These are phyloP conservation scores for Dicyrtoma fusca DNA, from an alignment of 2,888 invertebrate species.

Conservation along the genomic window DNA sequence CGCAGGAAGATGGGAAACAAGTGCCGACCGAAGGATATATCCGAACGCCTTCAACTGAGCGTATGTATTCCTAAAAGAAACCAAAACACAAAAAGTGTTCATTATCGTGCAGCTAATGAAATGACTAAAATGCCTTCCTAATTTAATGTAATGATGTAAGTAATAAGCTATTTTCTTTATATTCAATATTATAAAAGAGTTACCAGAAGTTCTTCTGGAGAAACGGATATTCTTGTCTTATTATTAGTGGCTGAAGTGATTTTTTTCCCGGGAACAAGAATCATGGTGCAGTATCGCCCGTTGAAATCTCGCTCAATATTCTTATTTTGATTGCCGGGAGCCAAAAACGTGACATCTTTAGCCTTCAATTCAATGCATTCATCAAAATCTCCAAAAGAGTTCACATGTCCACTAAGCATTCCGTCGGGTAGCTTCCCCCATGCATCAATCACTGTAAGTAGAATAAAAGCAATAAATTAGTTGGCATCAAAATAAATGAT, in stretches of 20 bases:
- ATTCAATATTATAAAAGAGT: no score
- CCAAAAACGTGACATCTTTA: not conserved
- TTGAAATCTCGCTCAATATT: constrained; percentile 34
- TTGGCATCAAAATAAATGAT: no score
- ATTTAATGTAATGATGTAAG: no score
- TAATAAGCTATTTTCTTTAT: no score
- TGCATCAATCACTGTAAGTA: constrained; percentile 50
- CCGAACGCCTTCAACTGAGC: not conserved
- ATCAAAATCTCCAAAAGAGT: constrained; percentile 51
- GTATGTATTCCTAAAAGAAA: no score
- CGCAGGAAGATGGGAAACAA: constrained; percentile 61
- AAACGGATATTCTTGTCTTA: constrained; percentile 6
- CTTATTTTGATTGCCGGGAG: not conserved
- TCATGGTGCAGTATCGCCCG: constrained; percentile 47
- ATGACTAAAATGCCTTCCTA: no score
- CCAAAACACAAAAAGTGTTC: no score
- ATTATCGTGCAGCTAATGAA: no score
- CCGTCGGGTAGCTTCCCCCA: constrained; percentile 54
- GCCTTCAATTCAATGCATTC: constrained; percentile 45
- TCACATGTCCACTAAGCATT: constrained; percentile 49
- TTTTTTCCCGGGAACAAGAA: constrained; percentile 10
- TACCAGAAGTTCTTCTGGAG: constrained; percentile 28
- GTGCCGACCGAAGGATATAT: constrained; percentile 41
- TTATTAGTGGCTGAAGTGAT: no score
- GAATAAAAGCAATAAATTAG: no score